A percentile compares a stretch with the other conserved stretches of the same genome.
Conservation (phyloP, 2,797 vertebrate species). For the Enteromius mattozi region DNA sequence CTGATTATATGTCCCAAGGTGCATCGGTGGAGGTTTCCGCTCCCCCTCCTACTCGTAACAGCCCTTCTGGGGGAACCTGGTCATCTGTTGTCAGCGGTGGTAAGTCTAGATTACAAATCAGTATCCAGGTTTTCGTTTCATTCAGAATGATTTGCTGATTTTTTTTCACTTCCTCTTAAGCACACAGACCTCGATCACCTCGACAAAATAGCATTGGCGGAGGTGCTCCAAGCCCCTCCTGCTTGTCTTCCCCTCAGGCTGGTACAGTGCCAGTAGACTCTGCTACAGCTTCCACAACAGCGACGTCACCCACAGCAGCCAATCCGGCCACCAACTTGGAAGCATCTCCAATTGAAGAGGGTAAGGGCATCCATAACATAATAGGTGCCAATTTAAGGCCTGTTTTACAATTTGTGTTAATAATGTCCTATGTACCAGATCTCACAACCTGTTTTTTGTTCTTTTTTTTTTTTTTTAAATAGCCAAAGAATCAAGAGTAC, state of each 20-base stretch:
- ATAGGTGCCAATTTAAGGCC: neutral
- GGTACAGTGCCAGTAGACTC: conserved; percentile 87
- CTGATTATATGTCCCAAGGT: conserved; percentile 92
- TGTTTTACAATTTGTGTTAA: neutral
- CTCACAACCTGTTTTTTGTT: neutral
- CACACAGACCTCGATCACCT: conserved; percentile 95
- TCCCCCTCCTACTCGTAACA: conserved; percentile 87
- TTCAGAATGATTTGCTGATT: neutral
- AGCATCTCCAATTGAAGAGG: conserved; percentile 86
- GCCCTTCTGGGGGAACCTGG: conserved; percentile 95
- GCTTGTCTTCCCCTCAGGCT: conserved; percentile 87
- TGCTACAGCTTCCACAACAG: conserved; percentile 81
- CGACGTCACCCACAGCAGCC: conserved; percentile 89
- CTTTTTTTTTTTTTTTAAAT: conserved; percentile 42
- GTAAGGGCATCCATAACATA: conserved; percentile 69
- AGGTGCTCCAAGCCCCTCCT: conserved; percentile 82
- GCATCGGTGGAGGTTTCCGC: conserved; percentile 85
- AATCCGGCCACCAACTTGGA: conserved; percentile 89
- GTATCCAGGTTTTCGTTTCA: neutral
- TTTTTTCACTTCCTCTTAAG: conserved; percentile 69
- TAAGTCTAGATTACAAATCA: conserved; percentile 67
- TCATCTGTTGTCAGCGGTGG: conserved; percentile 98
- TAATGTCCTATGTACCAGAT: neutral
- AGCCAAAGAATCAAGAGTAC: conserved; percentile 96
- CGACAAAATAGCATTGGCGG: conserved; percentile 87